Percentiles rank a stretch among this genome's conserved stretches.
Conservation (phyloP, 2,113 vertebrate genomes). For the Crypturellus undulatus region DNA sequence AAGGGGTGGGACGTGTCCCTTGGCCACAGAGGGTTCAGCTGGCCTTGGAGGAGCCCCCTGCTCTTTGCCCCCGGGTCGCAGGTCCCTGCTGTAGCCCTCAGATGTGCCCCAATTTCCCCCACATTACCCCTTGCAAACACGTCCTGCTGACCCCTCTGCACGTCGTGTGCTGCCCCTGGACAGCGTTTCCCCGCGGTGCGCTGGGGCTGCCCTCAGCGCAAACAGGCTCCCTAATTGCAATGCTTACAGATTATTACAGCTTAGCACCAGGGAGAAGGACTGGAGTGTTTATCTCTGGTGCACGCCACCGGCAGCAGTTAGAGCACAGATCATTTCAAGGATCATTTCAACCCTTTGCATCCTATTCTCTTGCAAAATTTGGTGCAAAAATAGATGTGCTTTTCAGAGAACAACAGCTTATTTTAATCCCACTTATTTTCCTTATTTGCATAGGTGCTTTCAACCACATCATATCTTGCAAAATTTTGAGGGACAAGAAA, state of each 20-base stretch:
- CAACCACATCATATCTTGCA: background rate
- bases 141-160: background rate
- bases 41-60: background rate
- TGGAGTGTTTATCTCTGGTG: background rate
- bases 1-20: background rate
- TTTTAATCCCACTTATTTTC: background rate
- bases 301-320: background rate
- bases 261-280: background rate
- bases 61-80: background rate
- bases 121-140: background rate
- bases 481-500: background rate
- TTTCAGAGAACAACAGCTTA: background rate
- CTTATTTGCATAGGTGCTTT: background rate
- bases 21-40: background rate
- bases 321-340: background rate
- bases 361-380: background rate
- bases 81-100: constrained; percentile 19
- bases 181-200: background rate
- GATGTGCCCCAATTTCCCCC: background rate
- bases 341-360: background rate
- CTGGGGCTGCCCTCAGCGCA: background rate
- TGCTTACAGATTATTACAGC: background rate
- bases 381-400: background rate
- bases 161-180: background rate
- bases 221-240: background rate